Evolutionary conservation across 2,888 invertebrate genomes (phyloP).

Genomic region (Incurvaria masculella): DNA sequence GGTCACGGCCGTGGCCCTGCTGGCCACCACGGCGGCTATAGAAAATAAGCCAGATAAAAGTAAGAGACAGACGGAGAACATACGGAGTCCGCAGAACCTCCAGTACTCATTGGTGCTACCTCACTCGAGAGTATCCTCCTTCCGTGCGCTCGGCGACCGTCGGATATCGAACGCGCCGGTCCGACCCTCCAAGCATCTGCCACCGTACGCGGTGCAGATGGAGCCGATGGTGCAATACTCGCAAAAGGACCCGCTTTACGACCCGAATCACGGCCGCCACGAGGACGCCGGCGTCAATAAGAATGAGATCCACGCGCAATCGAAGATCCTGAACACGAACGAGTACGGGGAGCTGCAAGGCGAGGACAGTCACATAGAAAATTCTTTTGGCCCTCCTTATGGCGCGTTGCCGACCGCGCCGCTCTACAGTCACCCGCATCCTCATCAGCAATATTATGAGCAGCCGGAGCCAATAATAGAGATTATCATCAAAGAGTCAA

Average conservation of each 20-base stretch:
- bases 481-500: slow-evolving; percentile 88
- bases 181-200: slow-evolving; percentile 50
- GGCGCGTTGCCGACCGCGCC: slow-evolving; percentile 45
- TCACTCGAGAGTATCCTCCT: slow-evolving; percentile 52
- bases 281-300: slow-evolving; percentile 38
- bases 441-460: slow-evolving; percentile 59
- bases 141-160: slow-evolving; percentile 49
- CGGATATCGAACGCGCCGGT: slow-evolving; percentile 49
- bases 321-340: slow-evolving; percentile 40
- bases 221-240: slow-evolving; percentile 78
- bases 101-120: slow-evolving; percentile 60
- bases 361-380: slow-evolving; percentile 43
- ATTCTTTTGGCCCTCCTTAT: slow-evolving; percentile 46
- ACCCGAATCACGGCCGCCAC: slow-evolving; percentile 51
- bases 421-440: slow-evolving; percentile 44
- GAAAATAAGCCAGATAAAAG: slow-evolving; percentile 50
- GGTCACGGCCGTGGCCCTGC: slow-evolving; percentile 56
- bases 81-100: slow-evolving; percentile 55
- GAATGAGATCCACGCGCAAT: slow-evolving; percentile 48
- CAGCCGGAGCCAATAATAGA: slow-evolving; percentile 89
- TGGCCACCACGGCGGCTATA: slow-evolving; percentile 49
- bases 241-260: slow-evolving; percentile 74
- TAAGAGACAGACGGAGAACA: slow-evolving; percentile 51
- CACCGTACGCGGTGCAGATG: slow-evolving; percentile 78
- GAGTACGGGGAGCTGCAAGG: slow-evolving; percentile 27